A percentile compares a stretch with the other conserved stretches of the same genome.
Evolutionary conservation across 2,113 vertebrate species (phyloP).

Genomic region (Mesocricetus auratus): DNA sequence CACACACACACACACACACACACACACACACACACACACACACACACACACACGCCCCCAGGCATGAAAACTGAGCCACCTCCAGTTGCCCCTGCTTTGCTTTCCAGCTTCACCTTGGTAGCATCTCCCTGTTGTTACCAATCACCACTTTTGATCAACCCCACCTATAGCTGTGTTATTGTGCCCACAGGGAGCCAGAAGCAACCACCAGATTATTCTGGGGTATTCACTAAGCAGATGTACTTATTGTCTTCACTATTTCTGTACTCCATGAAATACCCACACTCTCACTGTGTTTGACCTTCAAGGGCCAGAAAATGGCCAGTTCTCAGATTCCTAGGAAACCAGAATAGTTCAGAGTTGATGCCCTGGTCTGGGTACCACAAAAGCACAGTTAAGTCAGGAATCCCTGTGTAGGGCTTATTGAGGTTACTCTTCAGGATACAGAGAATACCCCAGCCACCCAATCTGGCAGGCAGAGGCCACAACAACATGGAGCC

Average conservation of each 20-base stretch:
- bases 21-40: accelerated
- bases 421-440: not conserved
- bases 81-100: not conserved
- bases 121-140: not conserved
- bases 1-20: too few relatives aligned
- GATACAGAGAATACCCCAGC: too few relatives aligned
- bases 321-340: not conserved
- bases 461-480: not conserved
- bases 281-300: not conserved
- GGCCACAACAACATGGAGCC: not conserved
- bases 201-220: not conserved
- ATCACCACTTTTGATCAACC: not conserved
- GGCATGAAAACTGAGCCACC: not conserved
- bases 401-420: not conserved
- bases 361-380: not conserved
- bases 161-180: not conserved
- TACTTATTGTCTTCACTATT: not conserved
- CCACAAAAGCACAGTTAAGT: not conserved
- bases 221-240: not conserved
- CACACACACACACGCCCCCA: too few relatives aligned
- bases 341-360: not conserved
- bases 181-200: not conserved
- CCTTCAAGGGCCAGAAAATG: not conserved
- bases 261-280: not conserved
- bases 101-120: not conserved